phyloP scores from a whole-genome alignment of 2,113 vertebrate species.

The Larimichthys polyactis region DNA sequence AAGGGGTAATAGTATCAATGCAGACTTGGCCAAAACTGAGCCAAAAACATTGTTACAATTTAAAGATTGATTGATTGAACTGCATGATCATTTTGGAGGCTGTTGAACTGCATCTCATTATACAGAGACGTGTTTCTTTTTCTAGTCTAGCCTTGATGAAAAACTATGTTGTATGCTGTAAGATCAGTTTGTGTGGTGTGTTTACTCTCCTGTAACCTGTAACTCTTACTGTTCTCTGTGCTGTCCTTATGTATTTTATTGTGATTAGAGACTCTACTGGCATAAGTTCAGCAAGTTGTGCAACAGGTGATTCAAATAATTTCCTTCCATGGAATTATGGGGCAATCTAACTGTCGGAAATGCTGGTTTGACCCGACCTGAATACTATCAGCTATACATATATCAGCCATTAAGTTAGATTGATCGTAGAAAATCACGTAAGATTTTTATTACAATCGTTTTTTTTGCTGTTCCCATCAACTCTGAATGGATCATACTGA shows the following conservation, averaged over 20 bases:
- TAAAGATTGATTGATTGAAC: too few relatives aligned
- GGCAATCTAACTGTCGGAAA: background rate
- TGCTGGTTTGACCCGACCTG: background rate
- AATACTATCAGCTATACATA: background rate
- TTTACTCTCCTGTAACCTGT: too few relatives aligned
- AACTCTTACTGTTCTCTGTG: too few relatives aligned
- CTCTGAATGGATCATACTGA: background rate
- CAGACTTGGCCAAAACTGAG: too few relatives aligned
- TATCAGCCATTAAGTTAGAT: background rate
- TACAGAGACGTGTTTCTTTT: too few relatives aligned
- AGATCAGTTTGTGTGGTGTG: background rate
- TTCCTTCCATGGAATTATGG: background rate
- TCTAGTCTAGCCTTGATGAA: too few relatives aligned
- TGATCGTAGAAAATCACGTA: background rate
- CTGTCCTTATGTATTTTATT: background rate
- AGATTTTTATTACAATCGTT: background rate
- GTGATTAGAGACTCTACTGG: background rate
- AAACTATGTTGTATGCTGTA: background rate
- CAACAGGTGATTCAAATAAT: background rate
- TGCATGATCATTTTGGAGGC: too few relatives aligned
- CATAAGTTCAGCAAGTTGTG: background rate
- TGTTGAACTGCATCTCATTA: too few relatives aligned
- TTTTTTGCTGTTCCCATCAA: background rate
- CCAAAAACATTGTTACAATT: too few relatives aligned
- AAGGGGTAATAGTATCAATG: background rate